Evolutionary conservation across 2,797 vertebrate species (phyloP), one percentile per base, ranked within the genome.

Genomic region (Pseudocheirus occidentalis): DNA sequence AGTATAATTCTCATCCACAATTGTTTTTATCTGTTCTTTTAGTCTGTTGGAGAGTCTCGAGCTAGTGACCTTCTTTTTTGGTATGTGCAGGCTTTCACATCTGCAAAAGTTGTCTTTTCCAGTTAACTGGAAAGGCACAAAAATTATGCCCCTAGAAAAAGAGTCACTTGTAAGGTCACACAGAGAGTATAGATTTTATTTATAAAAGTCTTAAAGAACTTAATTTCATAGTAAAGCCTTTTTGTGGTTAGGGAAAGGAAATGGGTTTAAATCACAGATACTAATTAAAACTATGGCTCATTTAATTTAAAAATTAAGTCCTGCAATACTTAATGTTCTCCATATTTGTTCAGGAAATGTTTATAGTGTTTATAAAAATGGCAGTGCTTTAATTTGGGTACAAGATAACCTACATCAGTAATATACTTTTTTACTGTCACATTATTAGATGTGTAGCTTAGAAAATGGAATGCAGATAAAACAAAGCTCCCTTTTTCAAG

Each of bases 401-500:
- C 73, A 87, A 27, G 73, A 87, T 50, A 50, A 46, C 5, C 24
- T 27, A 87, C 40, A 46, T 50, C 46, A 87, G 40, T 87, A 46
- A 16, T 87, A 50, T 97, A 1, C 59, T 66, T 73, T 94, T 87
- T n/a, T 57, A 55, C 28, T 90, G 56, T 52, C 95, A 58, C 10
- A 55, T 93, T 91, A 90, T 92, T 97, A 94, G 6, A 28, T 96
- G 18, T 50, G 0, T 95, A 92, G 91, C 92, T 95, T 46, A 94
- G 81, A 95, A 96, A 95, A 31, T 90, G 50, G 91, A 46, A 81
- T 81, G 40, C 40, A 81, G 21, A 46, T 81, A 81, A 21, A 87
- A 46, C 73, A 87, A 87, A 21, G 10, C 21, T 87, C 40, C 40
- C 18, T 81, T 87, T 81, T 87, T 46, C 73, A 87, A 87, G 40